A percentile compares a stretch with the other conserved stretches of the same genome.
These are phyloP conservation scores for Drosophila picticornis DNA, from an alignment of 2,888 invertebrate species.

Conservation along the genomic window DNA sequence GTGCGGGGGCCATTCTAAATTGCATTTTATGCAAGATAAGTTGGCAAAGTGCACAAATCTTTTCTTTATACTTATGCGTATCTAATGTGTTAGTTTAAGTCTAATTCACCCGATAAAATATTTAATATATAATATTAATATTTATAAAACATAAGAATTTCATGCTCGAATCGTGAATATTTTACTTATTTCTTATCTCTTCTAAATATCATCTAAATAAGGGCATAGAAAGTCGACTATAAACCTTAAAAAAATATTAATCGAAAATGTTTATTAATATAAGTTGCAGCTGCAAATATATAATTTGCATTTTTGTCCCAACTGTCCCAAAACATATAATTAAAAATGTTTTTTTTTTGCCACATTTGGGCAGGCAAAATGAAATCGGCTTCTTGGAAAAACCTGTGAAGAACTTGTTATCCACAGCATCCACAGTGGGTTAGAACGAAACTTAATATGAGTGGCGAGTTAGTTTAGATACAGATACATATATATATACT, in stretches of 20 bases:
- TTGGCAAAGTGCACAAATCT: background rate
- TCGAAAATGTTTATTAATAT: background rate
- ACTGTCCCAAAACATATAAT: conserved; percentile 35
- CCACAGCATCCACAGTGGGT: conserved; percentile 25
- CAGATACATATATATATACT: conserved; percentile 2
- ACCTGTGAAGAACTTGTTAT: conserved; percentile 56
- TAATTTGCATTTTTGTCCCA: conserved; percentile 20
- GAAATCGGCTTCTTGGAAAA: conserved; percentile 40
- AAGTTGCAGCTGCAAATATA: conserved; percentile 11
- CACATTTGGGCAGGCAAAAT: conserved; percentile 23
- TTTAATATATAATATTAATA: rapidly evolving
- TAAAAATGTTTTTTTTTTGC: conserved; percentile 21
- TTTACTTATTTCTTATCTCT: background rate
- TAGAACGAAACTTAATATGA: conserved; percentile 33
- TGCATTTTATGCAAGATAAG: background rate
- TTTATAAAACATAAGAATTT: background rate
- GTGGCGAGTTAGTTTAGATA: background rate
- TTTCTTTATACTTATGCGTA: background rate
- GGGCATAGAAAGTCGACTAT: background rate
- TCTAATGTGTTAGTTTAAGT: background rate
- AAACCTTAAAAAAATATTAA: background rate
- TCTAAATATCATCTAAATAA: background rate
- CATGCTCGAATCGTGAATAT: background rate
- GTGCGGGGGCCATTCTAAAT: background rate
- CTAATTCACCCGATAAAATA: background rate